These are phyloP conservation scores for Pygocentrus nattereri DNA, from an alignment of 2,797 vertebrate species.

Conservation along the genomic window DNA sequence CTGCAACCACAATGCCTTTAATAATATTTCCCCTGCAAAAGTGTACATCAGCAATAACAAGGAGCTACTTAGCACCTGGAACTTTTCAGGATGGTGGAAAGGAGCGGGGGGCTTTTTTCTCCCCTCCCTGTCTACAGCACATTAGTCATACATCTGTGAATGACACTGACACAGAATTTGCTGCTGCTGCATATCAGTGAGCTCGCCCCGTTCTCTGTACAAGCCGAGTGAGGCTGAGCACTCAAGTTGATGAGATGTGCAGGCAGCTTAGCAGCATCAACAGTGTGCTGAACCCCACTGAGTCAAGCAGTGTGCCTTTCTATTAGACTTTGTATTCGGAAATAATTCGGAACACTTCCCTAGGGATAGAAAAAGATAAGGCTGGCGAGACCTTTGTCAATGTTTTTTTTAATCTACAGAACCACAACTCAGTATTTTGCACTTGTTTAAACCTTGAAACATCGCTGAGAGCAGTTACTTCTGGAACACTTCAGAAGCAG, in stretches of 20 bases:
- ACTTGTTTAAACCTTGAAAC: background rate
- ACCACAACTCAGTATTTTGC: background rate
- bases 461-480: background rate
- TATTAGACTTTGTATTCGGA: conserved; percentile 19
- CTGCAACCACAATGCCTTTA: conserved; percentile 45
- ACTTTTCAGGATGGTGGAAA: conserved; percentile 3
- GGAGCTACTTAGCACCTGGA: conserved; percentile 43
- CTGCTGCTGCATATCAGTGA: conserved; percentile 36
- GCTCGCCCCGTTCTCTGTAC: conserved; percentile 25
- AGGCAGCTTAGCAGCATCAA: conserved; percentile 43
- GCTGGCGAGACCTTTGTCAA: background rate
- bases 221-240: conserved; percentile 37
- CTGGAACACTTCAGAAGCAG: background rate
- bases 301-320: background rate
- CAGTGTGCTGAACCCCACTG: conserved; percentile 22
- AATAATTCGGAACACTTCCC: background rate
- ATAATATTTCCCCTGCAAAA: conserved; percentile 39
- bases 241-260: conserved; percentile 54
- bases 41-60: conserved; percentile 43
- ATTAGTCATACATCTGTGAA: conserved; percentile 19
- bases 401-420: background rate
- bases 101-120: conserved; percentile 8
- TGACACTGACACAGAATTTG: conserved; percentile 26
- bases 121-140: conserved; percentile 1
- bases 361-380: background rate